These are phyloP conservation scores for Trachelus stipa DNA, from an alignment of 2,888 invertebrate genomes.

Conservation along the genomic window DNA sequence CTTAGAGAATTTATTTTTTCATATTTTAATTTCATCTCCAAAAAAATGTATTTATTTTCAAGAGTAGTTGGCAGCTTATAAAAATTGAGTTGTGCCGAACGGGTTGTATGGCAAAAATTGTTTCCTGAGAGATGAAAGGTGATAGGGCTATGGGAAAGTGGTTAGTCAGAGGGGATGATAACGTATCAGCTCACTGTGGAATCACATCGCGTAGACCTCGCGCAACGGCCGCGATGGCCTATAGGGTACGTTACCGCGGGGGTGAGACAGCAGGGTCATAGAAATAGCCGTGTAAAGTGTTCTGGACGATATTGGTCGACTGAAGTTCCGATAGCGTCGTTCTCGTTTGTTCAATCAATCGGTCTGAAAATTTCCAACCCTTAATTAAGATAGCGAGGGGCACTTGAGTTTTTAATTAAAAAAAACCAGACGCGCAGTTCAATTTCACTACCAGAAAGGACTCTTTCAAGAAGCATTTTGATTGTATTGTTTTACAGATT, in stretches of 20 bases:
- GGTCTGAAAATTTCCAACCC: conserved; percentile 56
- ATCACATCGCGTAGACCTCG: no score
- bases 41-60: not conserved
- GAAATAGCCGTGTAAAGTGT: conserved; percentile 44
- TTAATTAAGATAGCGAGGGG: conserved; percentile 58
- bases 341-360: conserved; percentile 56
- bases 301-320: conserved; percentile 38
- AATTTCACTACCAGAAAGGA: conserved; percentile 58
- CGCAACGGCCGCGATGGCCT: not conserved
- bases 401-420: conserved; percentile 24
- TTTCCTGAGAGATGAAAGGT: not conserved
- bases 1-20: not conserved
- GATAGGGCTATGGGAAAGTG: not conserved
- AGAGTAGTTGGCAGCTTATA: not conserved
- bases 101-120: not conserved
- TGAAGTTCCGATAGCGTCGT: conserved; percentile 32
- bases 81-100: not conserved
- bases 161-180: no score
- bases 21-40: not conserved
- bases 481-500: conserved; percentile 96
- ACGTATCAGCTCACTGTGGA: no score
- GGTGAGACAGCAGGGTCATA: conserved; percentile 15
- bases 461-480: conserved; percentile 93
- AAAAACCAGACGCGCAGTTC: conserved; percentile 43
- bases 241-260: not conserved